Conservation (phyloP, 1,140 invertebrate species). For the Branchinecta lindahli region DNA sequence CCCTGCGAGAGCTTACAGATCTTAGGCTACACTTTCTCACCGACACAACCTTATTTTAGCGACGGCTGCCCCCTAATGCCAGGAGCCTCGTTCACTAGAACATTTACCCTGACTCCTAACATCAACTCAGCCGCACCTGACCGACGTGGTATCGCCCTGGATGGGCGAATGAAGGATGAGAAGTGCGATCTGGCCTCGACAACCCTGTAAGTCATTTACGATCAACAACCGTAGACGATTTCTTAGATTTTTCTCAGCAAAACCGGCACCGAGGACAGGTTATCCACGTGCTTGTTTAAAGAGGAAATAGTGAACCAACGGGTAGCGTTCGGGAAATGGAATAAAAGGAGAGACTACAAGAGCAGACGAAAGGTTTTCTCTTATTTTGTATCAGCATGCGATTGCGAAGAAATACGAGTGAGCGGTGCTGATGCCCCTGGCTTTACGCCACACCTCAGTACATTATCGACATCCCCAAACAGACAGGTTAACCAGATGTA, state of each 20-base stretch:
- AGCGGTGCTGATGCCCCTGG: too few species aligned
- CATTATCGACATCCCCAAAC: too few species aligned
- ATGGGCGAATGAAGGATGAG: constrained; percentile 77
- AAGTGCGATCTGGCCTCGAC: constrained; percentile 89
- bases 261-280: not conserved
- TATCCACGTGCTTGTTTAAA: not conserved
- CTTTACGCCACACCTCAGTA: too few species aligned
- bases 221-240: not conserved
- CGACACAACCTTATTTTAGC: constrained; percentile 31
- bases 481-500: too few species aligned
- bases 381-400: too few species aligned
- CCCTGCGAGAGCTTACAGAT: too few species aligned
- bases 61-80: constrained; percentile 90
- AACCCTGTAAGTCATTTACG: constrained; percentile 61
- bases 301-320: too few species aligned
- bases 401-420: too few species aligned
- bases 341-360: too few species aligned
- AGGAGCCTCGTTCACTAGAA: constrained; percentile 79
- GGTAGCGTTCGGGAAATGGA: too few species aligned
- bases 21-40: too few species aligned
- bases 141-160: constrained; percentile 80
- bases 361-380: too few species aligned
- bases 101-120: constrained; percentile 67
- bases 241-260: not conserved
- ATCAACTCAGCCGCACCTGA: constrained; percentile 38